These are phyloP conservation scores for Calyptommatus sinebrachiatus DNA, from an alignment of 2,113 vertebrate genomes.

Conservation along the genomic window DNA sequence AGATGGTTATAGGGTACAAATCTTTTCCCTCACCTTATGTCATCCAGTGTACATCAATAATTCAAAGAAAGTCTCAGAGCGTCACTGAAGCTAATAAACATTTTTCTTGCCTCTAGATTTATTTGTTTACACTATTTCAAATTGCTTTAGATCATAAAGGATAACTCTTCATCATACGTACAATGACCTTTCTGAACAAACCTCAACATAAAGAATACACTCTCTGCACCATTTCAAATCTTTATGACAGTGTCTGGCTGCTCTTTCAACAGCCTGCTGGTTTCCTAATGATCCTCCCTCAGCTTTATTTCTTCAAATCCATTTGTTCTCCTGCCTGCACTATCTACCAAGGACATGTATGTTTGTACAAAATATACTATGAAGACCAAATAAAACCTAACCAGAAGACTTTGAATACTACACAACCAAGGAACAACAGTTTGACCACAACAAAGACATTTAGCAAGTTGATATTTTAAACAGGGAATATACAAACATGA, in stretches of 20 bases:
- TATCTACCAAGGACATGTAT: slow-evolving; percentile 37
- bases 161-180: slow-evolving; percentile 60
- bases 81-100: slow-evolving; percentile 62
- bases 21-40: slow-evolving; percentile 33
- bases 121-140: slow-evolving; percentile 71
- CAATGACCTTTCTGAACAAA: slow-evolving; percentile 68
- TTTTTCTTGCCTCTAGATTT: slow-evolving; percentile 59
- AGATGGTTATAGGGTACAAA: slow-evolving; percentile 43
- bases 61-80: slow-evolving; percentile 50
- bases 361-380: slow-evolving; percentile 25
- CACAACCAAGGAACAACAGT: not conserved
- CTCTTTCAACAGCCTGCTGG: slow-evolving; percentile 62
- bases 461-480: not conserved
- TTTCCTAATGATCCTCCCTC: slow-evolving; percentile 60
- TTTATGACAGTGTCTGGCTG: slow-evolving; percentile 60
- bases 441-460: not conserved
- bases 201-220: slow-evolving; percentile 54
- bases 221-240: slow-evolving; percentile 56
- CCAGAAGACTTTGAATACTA: slow-evolving; percentile 28
- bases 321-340: slow-evolving; percentile 50
- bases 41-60: slow-evolving; percentile 3
- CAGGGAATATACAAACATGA: too few species aligned
- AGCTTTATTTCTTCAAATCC: slow-evolving; percentile 55
- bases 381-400: slow-evolving; percentile 37
- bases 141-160: slow-evolving; percentile 66